Base-by-base conservation (phyloP, 1,140 invertebrate genomes). In the Hylaeus anthracinus region DNA sequence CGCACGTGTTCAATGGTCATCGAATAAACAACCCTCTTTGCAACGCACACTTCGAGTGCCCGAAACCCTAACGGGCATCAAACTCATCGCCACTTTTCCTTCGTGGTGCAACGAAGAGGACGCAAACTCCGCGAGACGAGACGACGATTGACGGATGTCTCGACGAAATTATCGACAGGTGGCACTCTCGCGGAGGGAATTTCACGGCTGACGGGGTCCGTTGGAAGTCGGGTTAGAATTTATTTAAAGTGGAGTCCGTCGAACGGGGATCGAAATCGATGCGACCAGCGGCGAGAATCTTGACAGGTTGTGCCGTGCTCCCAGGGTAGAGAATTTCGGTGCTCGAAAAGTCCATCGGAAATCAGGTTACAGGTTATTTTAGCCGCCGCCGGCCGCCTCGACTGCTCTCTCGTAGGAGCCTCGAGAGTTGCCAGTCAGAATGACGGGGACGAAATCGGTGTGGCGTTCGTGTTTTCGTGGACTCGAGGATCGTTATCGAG, bases 341-440 rank as follows among this genome's bases (percentile, higher is more conserved):
- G 43, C 45, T 48, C 14, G 43, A 45, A 15, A 26, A 45, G 45
- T 60, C 26, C n/a, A 37, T 60, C n/a, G 45, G 37, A 51, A 67
- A 45, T 67, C 65, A n/a, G 26, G 45, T 12, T 48, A 26, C 64
- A 66, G 43, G 43, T 45, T 48, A 66, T 66, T 66, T 48, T 67
- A 67, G 65, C 45, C 43, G n/a, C n/a, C 5, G 51, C n/a, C 5
- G 51, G 41, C 10, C 61, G 26, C n/a, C 45, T 51, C n/a, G 65
- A 15, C 37, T 45, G n/a, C n/a, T n/a, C 43, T 45, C 39, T 45
- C 39, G 64, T 4, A 10, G 15, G 64, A 15, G n/a, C 10, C 39
- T 0, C 5, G 39, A 56, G 39, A 71, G 15, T 71, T 41, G 39
- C 39, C 39, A 58, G 74, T 58, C 53, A 76, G 51, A 58, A 14